Evolutionary conservation across 2,113 vertebrate species (phyloP).

Genomic region (Rallus limicola): DNA sequence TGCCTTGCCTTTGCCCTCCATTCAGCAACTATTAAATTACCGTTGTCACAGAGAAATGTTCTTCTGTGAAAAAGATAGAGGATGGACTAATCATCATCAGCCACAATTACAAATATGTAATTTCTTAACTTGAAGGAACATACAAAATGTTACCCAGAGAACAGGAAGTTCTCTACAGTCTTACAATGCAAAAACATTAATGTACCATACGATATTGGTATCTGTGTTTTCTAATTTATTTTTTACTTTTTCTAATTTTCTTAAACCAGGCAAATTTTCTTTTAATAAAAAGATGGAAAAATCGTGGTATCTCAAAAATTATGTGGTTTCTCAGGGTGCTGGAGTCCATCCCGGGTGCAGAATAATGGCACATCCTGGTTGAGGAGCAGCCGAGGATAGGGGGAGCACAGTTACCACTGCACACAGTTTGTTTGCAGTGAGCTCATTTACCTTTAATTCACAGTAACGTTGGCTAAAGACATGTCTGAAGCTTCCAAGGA

Average conservation of each 20-base stretch:
- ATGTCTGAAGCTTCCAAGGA: not conserved
- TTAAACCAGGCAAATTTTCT: not conserved
- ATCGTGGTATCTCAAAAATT: not conserved
- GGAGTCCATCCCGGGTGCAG: not conserved
- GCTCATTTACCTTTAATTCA: not conserved
- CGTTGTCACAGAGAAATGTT: not conserved
- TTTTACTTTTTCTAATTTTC: not conserved
- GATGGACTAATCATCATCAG: not conserved
- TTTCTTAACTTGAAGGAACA: not conserved
- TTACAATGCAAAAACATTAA: not conserved
- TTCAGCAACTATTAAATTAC: not conserved
- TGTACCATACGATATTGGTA: not conserved
- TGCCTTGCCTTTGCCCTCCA: not conserved
- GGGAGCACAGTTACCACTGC: too few species aligned
- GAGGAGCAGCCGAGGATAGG: fast-evolving
- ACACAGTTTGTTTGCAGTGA: not conserved
- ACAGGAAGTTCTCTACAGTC: not conserved
- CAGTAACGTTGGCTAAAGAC: not conserved
- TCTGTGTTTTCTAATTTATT: not conserved
- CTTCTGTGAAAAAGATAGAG: not conserved
- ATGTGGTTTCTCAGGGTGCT: not conserved
- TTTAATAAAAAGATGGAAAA: not conserved
- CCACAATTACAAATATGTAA: not conserved
- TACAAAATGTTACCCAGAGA: not conserved
- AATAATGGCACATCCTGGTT: not conserved